Conservation (phyloP, 2,797 vertebrate genomes). For the Cichlasoma orientale region DNA sequence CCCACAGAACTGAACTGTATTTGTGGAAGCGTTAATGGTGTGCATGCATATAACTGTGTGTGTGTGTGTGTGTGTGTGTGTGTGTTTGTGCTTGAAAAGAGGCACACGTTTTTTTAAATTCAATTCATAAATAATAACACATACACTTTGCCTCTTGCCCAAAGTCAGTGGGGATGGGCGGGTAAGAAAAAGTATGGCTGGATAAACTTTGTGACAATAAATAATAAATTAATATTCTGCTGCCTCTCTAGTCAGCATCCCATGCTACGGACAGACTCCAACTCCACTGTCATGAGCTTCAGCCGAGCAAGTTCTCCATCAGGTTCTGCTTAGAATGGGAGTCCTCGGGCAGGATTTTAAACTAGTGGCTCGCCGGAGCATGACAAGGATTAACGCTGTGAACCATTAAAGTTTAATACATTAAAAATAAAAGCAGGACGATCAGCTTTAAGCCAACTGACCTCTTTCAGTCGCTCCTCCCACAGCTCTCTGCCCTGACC, state of each 20-base stretch:
- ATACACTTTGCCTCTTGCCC: background rate
- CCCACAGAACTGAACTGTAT: background rate
- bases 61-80: background rate
- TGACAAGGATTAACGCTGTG: too few species aligned
- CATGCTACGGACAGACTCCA: too few species aligned
- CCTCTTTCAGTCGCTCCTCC: constrained; percentile 89
- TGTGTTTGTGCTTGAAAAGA: rapidly evolving
- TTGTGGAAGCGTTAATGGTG: background rate
- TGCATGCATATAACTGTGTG: background rate
- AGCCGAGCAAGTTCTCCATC: too few species aligned
- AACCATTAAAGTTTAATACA: background rate
- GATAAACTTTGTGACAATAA: background rate
- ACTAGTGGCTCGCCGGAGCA: too few species aligned
- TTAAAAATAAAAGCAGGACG: background rate
- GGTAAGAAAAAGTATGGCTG: too few species aligned
- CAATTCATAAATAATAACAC: background rate
- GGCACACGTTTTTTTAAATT: background rate
- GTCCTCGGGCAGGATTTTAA: too few species aligned
- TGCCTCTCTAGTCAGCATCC: too few species aligned
- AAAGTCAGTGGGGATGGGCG: too few species aligned
- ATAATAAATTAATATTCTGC: background rate
- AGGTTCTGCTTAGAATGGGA: too few species aligned
- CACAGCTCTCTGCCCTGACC: constrained; percentile 88
- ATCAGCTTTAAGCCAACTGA: constrained; percentile 41
- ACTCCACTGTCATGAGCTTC: too few species aligned